phyloP scores from a whole-genome alignment of 2,797 vertebrate genomes.

The Chaenodraco wilsoni region DNA sequence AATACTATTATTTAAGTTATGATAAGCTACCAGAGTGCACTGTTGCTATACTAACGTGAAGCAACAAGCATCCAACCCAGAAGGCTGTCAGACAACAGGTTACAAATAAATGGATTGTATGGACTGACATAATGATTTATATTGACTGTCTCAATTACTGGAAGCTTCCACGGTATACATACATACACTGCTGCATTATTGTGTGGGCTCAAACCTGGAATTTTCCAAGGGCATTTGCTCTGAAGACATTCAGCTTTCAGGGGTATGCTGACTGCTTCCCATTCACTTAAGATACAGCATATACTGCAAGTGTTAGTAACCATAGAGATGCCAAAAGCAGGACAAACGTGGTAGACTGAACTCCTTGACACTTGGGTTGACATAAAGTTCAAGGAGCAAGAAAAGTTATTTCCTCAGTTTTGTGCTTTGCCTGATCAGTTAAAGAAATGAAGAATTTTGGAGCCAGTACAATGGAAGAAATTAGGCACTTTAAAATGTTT shows the following conservation, averaged over 20 bases:
- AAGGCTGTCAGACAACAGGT: neutral
- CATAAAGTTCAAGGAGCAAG: constrained; percentile 71
- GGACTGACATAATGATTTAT: constrained; percentile 6
- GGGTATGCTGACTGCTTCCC: constrained; percentile 55
- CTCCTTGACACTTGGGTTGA: constrained; percentile 78
- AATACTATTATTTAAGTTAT: no score
- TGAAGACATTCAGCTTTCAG: constrained; percentile 69
- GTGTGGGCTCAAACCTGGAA: constrained; percentile 29
- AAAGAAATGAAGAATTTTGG: constrained; percentile 80
- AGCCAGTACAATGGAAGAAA: constrained; percentile 79
- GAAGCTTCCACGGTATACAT: neutral
- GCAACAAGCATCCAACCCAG: neutral
- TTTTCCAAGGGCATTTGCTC: constrained; percentile 70
- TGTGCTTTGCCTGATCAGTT: constrained; percentile 66
- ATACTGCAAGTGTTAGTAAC: constrained; percentile 67
- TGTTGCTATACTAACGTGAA: neutral
- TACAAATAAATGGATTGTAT: constrained; percentile 6
- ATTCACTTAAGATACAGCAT: constrained; percentile 63
- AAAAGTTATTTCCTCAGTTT: constrained; percentile 64
- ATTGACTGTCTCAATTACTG: constrained; percentile 1
- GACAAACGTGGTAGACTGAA: constrained; percentile 67
- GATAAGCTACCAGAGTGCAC: no score
- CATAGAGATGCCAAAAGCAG: constrained; percentile 76
- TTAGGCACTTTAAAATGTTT: constrained; percentile 85
- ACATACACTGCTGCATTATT: constrained; percentile 22